Conservation (phyloP, 2,797 vertebrate species). For the Oceanodroma leucorhoa region DNA sequence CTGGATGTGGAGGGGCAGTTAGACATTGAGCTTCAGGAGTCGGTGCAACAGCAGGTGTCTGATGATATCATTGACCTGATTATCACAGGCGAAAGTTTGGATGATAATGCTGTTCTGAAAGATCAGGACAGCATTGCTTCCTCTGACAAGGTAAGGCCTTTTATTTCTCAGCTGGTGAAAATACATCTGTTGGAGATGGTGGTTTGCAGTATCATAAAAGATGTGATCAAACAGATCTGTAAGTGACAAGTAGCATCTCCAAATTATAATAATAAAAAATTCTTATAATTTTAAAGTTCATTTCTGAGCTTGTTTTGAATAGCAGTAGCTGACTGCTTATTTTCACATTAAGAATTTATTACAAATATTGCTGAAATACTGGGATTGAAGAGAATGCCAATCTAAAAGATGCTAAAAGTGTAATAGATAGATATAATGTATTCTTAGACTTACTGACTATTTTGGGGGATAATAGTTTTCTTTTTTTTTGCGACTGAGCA, state of each 20-base stretch:
- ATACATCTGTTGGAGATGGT: not conserved
- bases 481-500: not conserved
- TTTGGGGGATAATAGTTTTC: not conserved
- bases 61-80: slow-evolving; percentile 63
- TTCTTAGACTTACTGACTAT: not conserved
- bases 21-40: not conserved
- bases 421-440: not conserved
- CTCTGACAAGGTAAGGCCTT: slow-evolving; percentile 53
- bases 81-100: slow-evolving; percentile 18
- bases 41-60: slow-evolving; percentile 34
- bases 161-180: not conserved
- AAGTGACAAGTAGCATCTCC: not conserved
- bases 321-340: not conserved
- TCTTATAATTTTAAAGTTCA: not conserved
- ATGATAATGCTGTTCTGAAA: not conserved
- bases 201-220: not conserved
- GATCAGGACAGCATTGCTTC: not conserved
- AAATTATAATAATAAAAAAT: not conserved
- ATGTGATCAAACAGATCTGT: not conserved
- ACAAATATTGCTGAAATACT: not conserved
- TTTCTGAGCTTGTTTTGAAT: not conserved
- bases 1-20: slow-evolving; percentile 32
- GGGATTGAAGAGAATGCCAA: not conserved
- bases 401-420: not conserved
- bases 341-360: not conserved